These are phyloP conservation scores for Acanthosepion lycidas DNA, from an alignment of 2,888 invertebrate genomes.

Conservation along the genomic window DNA sequence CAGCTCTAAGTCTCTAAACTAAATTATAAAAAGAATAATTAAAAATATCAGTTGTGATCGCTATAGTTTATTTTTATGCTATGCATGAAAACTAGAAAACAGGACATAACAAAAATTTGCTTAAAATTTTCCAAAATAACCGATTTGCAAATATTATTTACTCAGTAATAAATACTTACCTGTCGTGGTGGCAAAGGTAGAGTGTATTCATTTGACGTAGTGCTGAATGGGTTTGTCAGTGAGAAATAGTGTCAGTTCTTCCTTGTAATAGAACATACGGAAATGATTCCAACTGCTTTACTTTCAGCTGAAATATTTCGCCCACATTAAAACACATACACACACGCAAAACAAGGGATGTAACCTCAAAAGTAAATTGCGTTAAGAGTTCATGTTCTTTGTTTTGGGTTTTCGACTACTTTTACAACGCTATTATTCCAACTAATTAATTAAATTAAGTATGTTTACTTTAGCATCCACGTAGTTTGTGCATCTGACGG, in stretches of 20 bases:
- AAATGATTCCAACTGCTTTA: background rate
- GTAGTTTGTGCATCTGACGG: too few species aligned
- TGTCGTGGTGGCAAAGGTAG: background rate
- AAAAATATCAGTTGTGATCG: background rate
- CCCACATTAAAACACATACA: background rate
- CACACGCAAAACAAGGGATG: background rate
- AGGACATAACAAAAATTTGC: too few species aligned
- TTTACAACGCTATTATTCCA: too few species aligned
- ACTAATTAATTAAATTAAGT: too few species aligned
- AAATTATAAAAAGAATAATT: background rate
- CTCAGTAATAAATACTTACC: background rate
- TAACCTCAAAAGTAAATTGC: background rate
- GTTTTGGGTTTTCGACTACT: background rate
- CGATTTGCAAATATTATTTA: background rate
- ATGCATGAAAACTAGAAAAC: too few species aligned
- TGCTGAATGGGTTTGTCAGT: background rate
- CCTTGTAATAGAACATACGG: background rate
- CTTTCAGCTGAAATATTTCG: background rate
- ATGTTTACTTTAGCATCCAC: too few species aligned
- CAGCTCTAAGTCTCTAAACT: background rate
- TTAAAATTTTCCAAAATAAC: background rate
- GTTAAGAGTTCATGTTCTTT: background rate
- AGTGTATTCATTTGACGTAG: background rate
- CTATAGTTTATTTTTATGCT: background rate
- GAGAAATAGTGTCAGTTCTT: background rate